Conservation (phyloP, 2,888 invertebrate species). For the Drosophila anomelani region DNA sequence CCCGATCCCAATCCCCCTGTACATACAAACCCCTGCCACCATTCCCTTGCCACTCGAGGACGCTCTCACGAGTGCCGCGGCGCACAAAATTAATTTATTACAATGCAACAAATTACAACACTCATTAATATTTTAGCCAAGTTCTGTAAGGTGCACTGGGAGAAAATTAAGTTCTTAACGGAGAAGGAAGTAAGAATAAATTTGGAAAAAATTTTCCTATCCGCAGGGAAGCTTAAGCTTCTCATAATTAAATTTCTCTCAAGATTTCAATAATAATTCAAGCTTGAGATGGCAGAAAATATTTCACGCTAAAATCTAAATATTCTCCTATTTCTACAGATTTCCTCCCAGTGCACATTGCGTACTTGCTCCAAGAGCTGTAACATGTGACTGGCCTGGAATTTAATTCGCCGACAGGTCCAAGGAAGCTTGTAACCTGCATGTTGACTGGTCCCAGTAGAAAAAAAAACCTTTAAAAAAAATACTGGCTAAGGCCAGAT, state of each 20-base stretch:
- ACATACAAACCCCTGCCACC: background rate
- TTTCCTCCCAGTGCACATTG: conserved; percentile 29
- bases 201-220: no score
- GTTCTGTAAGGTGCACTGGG: conserved; percentile 46
- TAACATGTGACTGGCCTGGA: conserved; percentile 55
- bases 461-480: background rate
- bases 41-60: conserved; percentile 18
- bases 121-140: conserved; percentile 81
- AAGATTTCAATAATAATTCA: no score
- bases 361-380: conserved; percentile 47
- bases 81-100: conserved; percentile 79
- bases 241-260: no score
- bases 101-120: conserved; percentile 80
- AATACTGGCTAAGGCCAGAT: conserved; percentile 5
- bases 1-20: conserved; percentile 9
- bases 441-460: conserved; percentile 39
- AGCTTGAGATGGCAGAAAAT: no score
- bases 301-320: no score
- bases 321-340: fast-evolving
- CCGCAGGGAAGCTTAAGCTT: no score
- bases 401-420: conserved; percentile 47
- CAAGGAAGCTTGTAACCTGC: conserved; percentile 47
- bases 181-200: background rate
- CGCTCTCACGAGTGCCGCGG: conserved; percentile 59
- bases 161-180: background rate